Percentiles rank a stretch among this genome's conserved stretches.
These are phyloP conservation scores for Esox lucius DNA, from an alignment of 2,797 vertebrate species.

Conservation along the genomic window DNA sequence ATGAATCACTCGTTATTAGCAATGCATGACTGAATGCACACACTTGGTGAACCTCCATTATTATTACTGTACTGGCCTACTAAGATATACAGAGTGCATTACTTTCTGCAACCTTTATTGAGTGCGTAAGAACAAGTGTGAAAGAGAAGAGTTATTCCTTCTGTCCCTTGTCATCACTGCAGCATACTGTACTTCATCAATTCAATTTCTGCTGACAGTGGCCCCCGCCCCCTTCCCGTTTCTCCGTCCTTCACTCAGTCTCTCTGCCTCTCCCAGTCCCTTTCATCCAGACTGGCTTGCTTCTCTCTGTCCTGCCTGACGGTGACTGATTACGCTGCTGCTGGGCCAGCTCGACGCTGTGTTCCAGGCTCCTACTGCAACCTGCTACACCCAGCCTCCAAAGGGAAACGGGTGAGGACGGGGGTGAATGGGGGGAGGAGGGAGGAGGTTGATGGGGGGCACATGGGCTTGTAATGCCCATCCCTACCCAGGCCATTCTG, in stretches of 20 bases:
- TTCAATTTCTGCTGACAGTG: slow-evolving; percentile 56
- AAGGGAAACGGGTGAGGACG: background rate
- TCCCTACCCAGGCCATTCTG: background rate
- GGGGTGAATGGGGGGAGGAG: background rate
- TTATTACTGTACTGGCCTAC: no score
- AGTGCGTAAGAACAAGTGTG: slow-evolving; percentile 16
- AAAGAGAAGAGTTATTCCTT: slow-evolving; percentile 12
- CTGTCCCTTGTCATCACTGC: slow-evolving; percentile 31
- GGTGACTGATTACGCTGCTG: background rate
- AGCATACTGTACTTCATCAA: slow-evolving; percentile 47
- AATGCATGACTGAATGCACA: background rate
- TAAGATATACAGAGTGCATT: no score
- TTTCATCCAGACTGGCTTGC: background rate
- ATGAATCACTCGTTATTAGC: background rate
- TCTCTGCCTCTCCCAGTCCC: background rate
- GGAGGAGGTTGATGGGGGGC: background rate
- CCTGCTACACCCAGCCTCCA: background rate
- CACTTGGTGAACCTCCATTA: no score
- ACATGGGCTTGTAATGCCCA: background rate
- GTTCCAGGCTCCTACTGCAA: background rate
- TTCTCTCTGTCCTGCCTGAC: no score
- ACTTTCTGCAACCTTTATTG: no score
- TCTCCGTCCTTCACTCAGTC: background rate
- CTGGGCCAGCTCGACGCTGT: background rate
- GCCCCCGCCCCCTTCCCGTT: no score